Evolutionary conservation across 2,113 vertebrate genomes (phyloP).

Genomic region (Coreoperca whiteheadi): DNA sequence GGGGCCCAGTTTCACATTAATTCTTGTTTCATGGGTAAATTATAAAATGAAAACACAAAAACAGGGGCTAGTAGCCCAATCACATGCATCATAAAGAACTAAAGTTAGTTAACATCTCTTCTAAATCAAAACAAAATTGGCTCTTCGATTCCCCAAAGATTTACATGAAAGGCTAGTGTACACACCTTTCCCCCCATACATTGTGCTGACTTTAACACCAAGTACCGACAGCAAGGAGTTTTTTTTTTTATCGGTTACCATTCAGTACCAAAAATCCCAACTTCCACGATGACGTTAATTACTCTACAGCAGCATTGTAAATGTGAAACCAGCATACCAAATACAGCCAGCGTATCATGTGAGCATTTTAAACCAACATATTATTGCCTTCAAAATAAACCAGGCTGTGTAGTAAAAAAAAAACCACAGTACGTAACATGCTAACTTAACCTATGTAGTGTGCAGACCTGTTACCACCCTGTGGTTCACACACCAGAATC

Average conservation of each 20-base stretch:
- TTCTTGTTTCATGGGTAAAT: not conserved
- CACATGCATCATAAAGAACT: not conserved
- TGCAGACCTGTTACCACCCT: not conserved
- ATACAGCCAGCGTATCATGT: not conserved
- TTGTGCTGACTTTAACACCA: slow-evolving; percentile 12
- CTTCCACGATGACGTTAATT: not conserved
- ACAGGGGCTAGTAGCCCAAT: not conserved
- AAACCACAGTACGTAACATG: slow-evolving; percentile 28
- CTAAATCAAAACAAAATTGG: not conserved
- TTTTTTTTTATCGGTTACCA: too few relatives aligned
- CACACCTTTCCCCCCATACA: not conserved
- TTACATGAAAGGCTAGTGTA: not conserved
- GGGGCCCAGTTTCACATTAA: slow-evolving; percentile 1
- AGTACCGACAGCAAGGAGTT: not conserved
- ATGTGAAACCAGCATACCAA: not conserved
- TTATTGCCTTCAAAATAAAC: slow-evolving; percentile 11
- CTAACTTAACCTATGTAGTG: not conserved
- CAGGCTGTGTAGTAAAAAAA: slow-evolving; percentile 3
- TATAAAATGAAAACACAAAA: not conserved
- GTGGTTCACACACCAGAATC: slow-evolving; percentile 2
- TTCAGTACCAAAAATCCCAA: slow-evolving; percentile 8
- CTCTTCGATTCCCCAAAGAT: slow-evolving; percentile 1
- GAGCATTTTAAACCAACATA: not conserved
- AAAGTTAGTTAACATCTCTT: not conserved
- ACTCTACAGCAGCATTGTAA: slow-evolving; percentile 12